Percentiles rank a stretch among this genome's conserved stretches.
These are phyloP conservation scores for Scaptomyza pallida DNA, from an alignment of 1,140 invertebrate genomes.

Conservation along the genomic window DNA sequence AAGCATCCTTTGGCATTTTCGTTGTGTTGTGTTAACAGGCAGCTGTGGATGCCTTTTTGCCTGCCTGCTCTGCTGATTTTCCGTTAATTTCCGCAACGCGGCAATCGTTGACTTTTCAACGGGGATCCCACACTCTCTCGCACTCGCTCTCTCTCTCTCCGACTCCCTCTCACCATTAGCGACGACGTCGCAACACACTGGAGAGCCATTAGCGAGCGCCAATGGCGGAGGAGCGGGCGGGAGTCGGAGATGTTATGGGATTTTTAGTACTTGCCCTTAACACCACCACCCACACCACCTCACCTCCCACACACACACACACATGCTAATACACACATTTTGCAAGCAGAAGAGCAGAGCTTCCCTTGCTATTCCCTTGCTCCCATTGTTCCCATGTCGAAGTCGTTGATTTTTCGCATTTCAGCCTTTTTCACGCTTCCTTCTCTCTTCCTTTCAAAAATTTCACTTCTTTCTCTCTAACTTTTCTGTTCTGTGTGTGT, in stretches of 20 bases:
- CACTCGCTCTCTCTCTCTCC: not conserved
- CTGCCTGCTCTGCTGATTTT: conserved; percentile 60
- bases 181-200: conserved; percentile 60
- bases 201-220: conserved; percentile 74
- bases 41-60: conserved; percentile 12
- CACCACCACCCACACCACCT: not conserved
- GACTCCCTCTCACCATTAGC: not conserved
- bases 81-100: conserved; percentile 82
- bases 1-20: conserved; percentile 77
- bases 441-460: not conserved
- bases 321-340: conserved; percentile 75
- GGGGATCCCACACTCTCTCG: conserved; percentile 13
- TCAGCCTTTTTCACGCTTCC: conserved; percentile 70
- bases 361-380: not conserved
- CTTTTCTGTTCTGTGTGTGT: not conserved
- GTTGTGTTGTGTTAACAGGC: conserved; percentile 61
- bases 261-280: conserved; percentile 20
- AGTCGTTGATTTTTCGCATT: conserved; percentile 80
- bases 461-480: conserved; percentile 13
- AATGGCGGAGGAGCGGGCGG: not conserved
- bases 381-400: conserved; percentile 50
- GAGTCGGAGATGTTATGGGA: conserved; percentile 27
- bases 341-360: not conserved
- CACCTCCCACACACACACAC: conserved; percentile 20
- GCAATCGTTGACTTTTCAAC: conserved; percentile 82